Conservation (phyloP, 2,797 vertebrate species). For the Pseudomugil tenellus region DNA sequence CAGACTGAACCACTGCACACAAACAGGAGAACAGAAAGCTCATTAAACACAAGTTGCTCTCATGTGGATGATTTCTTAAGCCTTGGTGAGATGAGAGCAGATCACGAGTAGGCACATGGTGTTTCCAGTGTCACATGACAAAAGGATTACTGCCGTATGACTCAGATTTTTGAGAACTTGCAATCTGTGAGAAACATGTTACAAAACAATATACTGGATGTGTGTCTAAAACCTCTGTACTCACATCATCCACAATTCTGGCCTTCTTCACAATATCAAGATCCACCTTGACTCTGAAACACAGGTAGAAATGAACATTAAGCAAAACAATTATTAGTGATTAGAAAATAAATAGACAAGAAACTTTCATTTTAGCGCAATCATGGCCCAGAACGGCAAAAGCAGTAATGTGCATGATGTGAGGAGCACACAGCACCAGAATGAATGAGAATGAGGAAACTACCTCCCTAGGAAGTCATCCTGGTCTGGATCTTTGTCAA, state of each 20-base stretch:
- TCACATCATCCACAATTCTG: constrained; percentile 88
- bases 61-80: constrained; percentile 29
- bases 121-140: constrained; percentile 54
- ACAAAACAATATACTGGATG: constrained; percentile 1
- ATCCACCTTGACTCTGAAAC: constrained; percentile 89
- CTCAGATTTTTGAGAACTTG: constrained; percentile 19
- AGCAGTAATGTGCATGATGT: constrained; percentile 47
- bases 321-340: constrained; percentile 15
- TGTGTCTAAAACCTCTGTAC: constrained; percentile 32
- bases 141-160: constrained; percentile 46
- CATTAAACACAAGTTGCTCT: constrained; percentile 35
- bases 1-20: constrained; percentile 89
- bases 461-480: constrained; percentile 97
- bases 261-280: constrained; percentile 89
- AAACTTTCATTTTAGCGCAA: constrained; percentile 17
- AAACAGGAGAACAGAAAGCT: constrained; percentile 33
- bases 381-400: constrained; percentile 9
- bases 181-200: neutral
- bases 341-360: neutral
- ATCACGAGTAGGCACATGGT: constrained; percentile 65
- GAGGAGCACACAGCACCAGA: constrained; percentile 60
- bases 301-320: constrained; percentile 23
- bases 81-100: constrained; percentile 22
- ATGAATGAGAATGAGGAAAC: constrained; percentile 67
- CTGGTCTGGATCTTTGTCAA: constrained; percentile 96